phyloP scores from a whole-genome alignment of 2,888 invertebrate species.

The Cyrtodaria siliqua region DNA sequence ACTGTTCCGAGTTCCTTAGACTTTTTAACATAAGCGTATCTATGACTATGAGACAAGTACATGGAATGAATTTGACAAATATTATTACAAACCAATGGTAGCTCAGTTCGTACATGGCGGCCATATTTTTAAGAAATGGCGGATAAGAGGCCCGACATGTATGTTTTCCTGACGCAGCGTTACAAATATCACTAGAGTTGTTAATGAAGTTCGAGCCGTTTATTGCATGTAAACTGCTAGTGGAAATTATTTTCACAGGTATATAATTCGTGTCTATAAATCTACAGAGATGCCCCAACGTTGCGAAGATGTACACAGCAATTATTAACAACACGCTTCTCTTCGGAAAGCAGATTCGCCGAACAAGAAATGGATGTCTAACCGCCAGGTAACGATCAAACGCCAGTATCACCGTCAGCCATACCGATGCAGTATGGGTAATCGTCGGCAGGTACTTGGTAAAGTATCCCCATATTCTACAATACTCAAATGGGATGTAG shows the following conservation, averaged over 20 bases:
- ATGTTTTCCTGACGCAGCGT: slow-evolving; percentile 33
- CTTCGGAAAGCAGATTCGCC: slow-evolving; percentile 89
- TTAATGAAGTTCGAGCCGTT: not conserved
- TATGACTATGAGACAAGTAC: slow-evolving; percentile 93
- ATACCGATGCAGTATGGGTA: slow-evolving; percentile 97
- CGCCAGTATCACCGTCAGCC: slow-evolving; percentile 95
- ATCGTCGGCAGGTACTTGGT: slow-evolving; percentile 78
- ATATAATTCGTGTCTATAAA: slow-evolving; percentile 92
- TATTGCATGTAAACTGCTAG: not conserved
- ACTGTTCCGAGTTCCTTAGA: slow-evolving; percentile 92
- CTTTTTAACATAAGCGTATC: slow-evolving; percentile 94
- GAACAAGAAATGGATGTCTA: slow-evolving; percentile 94
- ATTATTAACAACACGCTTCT: slow-evolving; percentile 91
- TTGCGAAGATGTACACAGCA: slow-evolving; percentile 92
- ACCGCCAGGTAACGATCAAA: slow-evolving; percentile 98
- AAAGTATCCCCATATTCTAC: slow-evolving; percentile 90
- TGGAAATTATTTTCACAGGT: slow-evolving; percentile 41
- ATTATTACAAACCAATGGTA: slow-evolving; percentile 93
- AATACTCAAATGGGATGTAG: slow-evolving; percentile 91
- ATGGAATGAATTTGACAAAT: slow-evolving; percentile 95
- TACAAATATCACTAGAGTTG: slow-evolving; percentile 83
- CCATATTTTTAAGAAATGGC: slow-evolving; percentile 55
- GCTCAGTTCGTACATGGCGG: slow-evolving; percentile 92
- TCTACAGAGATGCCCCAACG: slow-evolving; percentile 93
- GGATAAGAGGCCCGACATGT: slow-evolving; percentile 67